Conservation (phyloP, 2,113 vertebrate genomes). For the Paramormyrops kingsleyae region DNA sequence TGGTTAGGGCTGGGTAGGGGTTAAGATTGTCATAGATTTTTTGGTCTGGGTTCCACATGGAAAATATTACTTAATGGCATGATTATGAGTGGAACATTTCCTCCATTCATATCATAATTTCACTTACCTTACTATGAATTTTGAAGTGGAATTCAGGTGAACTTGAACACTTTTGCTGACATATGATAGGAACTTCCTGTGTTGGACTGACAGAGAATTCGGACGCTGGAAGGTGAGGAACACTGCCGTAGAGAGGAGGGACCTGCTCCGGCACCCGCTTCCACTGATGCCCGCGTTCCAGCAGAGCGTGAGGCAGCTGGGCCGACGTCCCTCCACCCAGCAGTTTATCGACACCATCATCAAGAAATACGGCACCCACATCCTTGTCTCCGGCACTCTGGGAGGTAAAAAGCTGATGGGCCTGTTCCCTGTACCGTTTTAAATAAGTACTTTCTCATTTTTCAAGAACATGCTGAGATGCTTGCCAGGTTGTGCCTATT, state of each 20-base stretch:
- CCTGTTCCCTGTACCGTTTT: background rate
- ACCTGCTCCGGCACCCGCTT: slow-evolving; percentile 84
- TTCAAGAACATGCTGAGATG: background rate
- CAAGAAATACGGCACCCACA: slow-evolving; percentile 98
- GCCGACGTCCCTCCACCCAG: slow-evolving; percentile 90
- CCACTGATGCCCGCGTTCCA: slow-evolving; percentile 98
- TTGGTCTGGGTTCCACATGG: background rate
- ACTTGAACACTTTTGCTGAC: background rate
- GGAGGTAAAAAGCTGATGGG: slow-evolving; percentile 71
- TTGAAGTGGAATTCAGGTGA: background rate
- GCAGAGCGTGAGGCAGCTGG: slow-evolving; percentile 88
- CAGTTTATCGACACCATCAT: slow-evolving; percentile 99
- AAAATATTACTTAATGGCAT: background rate
- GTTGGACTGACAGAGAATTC: slow-evolving; percentile 79
- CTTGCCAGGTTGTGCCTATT: background rate
- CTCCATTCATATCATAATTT: background rate
- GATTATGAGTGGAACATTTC: background rate
- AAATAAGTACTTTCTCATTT: background rate
- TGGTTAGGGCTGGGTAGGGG: too few species aligned
- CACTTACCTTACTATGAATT: background rate
- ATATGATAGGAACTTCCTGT: background rate
- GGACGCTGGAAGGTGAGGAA: slow-evolving; percentile 99
- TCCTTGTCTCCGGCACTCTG: slow-evolving; percentile 95
- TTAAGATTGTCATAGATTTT: too few species aligned
- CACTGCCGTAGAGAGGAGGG: slow-evolving; percentile 90